Percentiles rank a stretch among this genome's conserved stretches.
Conservation (phyloP, 53 echinoderm and acorn worm genomes). For the Astropecten irregularis region DNA sequence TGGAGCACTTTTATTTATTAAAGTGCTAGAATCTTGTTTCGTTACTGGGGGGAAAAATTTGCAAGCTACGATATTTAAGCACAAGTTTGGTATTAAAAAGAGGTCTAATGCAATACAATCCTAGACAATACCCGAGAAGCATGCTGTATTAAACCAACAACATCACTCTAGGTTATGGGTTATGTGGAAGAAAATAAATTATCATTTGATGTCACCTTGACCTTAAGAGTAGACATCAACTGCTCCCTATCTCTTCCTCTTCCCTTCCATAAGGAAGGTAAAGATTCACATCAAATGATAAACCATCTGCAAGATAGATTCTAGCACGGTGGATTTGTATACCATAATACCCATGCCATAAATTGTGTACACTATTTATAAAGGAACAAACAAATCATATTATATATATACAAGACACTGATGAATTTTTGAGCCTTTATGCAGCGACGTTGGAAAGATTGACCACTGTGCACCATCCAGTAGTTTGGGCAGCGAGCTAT, state of each 20-base stretch:
- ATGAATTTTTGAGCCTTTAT: constrained; percentile 21
- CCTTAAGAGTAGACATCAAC: too few relatives aligned
- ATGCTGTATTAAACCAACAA: constrained; percentile 24
- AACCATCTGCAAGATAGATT: background rate
- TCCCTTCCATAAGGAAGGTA: too few relatives aligned
- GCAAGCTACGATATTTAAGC: constrained; percentile 34
- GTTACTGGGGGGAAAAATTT: constrained; percentile 43
- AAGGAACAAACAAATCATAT: constrained; percentile 47
- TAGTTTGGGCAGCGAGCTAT: background rate
- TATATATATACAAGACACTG: constrained; percentile 39
- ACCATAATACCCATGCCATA: constrained; percentile 27
- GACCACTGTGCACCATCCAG: background rate
- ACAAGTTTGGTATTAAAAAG: constrained; percentile 37
- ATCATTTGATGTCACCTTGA: constrained; percentile 8
- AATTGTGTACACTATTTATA: constrained; percentile 40
- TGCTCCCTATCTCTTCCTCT: too few relatives aligned
- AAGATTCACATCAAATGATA: too few relatives aligned
- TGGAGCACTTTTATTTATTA: constrained; percentile 8
- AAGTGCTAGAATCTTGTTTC: constrained; percentile 48
- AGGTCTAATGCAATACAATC: constrained; percentile 39
- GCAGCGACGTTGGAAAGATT: constrained; percentile 29
- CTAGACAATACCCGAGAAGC: constrained; percentile 44
- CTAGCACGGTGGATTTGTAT: constrained; percentile 29
- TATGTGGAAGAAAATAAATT: background rate
- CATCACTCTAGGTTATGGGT: constrained; percentile 6